A percentile compares a stretch with the other conserved stretches of the same genome.
Evolutionary conservation across 2,113 vertebrate genomes (phyloP).

Genomic region (Chelonoidis abingdonii): DNA sequence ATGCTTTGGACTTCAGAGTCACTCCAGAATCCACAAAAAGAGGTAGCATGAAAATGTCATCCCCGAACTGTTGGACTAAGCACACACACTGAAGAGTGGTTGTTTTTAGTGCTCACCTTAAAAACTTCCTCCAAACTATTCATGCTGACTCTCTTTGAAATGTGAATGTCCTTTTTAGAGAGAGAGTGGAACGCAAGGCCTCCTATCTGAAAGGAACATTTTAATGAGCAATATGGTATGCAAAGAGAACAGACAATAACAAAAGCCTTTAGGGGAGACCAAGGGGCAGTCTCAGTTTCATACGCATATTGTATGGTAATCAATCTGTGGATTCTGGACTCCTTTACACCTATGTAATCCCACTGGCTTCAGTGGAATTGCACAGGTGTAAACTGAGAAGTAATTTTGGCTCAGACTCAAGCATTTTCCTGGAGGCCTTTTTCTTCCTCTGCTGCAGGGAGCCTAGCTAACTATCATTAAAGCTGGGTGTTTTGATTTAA

Average conservation of each 20-base stretch:
- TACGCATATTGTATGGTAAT: not conserved
- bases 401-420: not conserved
- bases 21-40: too few species aligned
- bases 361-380: fast-evolving
- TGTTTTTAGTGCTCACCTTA: constrained; percentile 4
- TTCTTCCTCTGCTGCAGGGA: not conserved
- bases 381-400: fast-evolving
- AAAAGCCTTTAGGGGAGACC: not conserved
- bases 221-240: not conserved
- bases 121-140: not conserved
- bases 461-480: fast-evolving
- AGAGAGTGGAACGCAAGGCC: not conserved
- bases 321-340: not conserved
- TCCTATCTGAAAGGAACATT: constrained; percentile 44
- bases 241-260: not conserved
- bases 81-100: not conserved
- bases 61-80: too few species aligned
- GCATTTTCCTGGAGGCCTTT: not conserved
- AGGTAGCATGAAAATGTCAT: too few species aligned
- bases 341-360: not conserved
- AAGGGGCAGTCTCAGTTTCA: not conserved
- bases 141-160: not conserved
- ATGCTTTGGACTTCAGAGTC: too few species aligned
- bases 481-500: not conserved
- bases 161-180: constrained; percentile 16